phyloP scores from a whole-genome alignment of 1,140 invertebrate species.

The Hyles euphorbiae region DNA sequence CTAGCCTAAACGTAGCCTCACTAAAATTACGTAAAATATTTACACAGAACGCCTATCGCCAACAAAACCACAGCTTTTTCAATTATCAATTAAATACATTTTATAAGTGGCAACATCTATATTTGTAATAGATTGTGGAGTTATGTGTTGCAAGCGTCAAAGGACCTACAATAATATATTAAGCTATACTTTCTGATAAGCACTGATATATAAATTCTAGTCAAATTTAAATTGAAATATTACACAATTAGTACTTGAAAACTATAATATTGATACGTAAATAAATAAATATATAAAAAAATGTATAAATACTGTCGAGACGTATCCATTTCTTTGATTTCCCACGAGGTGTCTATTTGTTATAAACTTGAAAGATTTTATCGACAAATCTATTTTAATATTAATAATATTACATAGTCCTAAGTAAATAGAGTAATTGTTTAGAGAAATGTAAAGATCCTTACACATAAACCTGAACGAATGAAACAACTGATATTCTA shows the following conservation, averaged over 20 bases:
- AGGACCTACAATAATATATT: constrained; percentile 10
- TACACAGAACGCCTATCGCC: no score
- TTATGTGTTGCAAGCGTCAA: no score
- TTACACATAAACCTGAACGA: constrained; percentile 47
- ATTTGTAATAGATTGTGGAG: no score
- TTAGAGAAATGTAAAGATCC: constrained; percentile 21
- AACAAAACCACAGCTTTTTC: no score
- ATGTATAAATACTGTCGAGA: background rate
- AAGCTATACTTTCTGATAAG: constrained; percentile 34
- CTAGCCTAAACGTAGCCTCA: constrained; percentile 12
- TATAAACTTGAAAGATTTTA: constrained; percentile 69
- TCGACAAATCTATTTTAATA: constrained; percentile 71
- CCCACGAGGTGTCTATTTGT: constrained; percentile 42
- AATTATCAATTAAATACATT: no score
- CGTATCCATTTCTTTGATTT: constrained; percentile 31
- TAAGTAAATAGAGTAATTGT: constrained; percentile 34
- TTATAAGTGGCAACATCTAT: no score
- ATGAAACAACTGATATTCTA: constrained; percentile 73
- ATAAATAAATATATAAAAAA: constrained; percentile 8
- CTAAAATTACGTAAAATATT: no score
- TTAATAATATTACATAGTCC: constrained; percentile 28
- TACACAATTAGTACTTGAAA: constrained; percentile 28
- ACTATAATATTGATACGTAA: constrained; percentile 24
- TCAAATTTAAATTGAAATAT: constrained; percentile 57
- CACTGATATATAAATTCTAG: constrained; percentile 64